Percentiles rank a stretch among this genome's conserved stretches.
phyloP scores from a whole-genome alignment of 2,797 vertebrate species.

The Pristis pectinata region DNA sequence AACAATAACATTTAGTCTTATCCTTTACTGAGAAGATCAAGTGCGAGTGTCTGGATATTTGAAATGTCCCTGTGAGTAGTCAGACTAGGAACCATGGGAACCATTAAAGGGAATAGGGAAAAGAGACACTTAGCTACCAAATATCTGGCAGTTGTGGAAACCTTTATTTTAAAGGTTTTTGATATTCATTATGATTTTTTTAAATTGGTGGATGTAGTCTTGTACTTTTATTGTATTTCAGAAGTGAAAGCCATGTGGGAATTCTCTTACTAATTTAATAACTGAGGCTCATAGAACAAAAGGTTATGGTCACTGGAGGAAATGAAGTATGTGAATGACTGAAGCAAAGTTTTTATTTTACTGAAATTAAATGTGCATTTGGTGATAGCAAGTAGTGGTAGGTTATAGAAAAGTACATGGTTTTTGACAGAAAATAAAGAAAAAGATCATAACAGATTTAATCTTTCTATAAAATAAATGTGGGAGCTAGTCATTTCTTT shows the following conservation, averaged over 20 bases:
- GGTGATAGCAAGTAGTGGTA: not conserved
- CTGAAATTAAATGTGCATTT: constrained; percentile 27
- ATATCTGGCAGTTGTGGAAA: not conserved
- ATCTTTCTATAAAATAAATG: constrained; percentile 30
- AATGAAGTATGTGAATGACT: not conserved
- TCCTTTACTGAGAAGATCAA: constrained; percentile 7
- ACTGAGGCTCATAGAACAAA: not conserved
- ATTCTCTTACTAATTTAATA: constrained; percentile 5
- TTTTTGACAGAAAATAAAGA: not conserved
- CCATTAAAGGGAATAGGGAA: not conserved
- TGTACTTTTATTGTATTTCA: not conserved
- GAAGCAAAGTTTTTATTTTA: constrained; percentile 14
- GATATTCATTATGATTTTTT: not conserved
- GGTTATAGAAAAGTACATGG: not conserved
- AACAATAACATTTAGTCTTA: not conserved
- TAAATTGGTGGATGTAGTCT: not conserved
- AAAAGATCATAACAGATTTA: constrained; percentile 2
- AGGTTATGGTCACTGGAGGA: not conserved
- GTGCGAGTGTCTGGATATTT: constrained; percentile 25
- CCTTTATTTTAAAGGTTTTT: not conserved
- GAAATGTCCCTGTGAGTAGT: constrained; percentile 3
- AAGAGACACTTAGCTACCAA: not conserved
- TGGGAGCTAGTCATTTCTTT: constrained; percentile 40
- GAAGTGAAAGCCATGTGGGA: not conserved
- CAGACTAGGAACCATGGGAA: constrained; percentile 16